Conservation (phyloP, 2,888 invertebrate genomes). For the Drosophila hamatofila region DNA sequence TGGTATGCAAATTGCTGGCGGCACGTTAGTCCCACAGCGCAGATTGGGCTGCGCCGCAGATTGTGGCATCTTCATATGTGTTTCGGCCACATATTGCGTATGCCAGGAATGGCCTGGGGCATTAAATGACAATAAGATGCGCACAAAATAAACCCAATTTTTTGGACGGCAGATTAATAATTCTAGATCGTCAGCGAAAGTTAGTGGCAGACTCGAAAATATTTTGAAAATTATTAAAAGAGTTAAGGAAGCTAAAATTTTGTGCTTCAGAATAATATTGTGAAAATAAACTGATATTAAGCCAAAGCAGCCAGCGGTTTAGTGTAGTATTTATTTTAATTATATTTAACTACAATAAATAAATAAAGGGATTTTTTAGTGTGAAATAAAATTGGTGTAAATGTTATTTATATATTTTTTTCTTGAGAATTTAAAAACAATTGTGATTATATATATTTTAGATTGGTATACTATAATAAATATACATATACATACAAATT, state of each 20-base stretch:
- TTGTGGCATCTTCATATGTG: slow-evolving; percentile 51
- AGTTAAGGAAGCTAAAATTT: not conserved
- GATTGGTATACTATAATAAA: too few relatives aligned
- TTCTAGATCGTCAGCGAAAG: not conserved
- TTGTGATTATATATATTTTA: too few relatives aligned
- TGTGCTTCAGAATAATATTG: not conserved
- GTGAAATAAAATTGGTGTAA: too few relatives aligned
- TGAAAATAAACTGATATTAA: not conserved
- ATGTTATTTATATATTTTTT: too few relatives aligned
- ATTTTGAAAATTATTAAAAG: not conserved
- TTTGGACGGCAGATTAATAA: not conserved
- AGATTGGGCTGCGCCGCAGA: slow-evolving; percentile 44
- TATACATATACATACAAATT: too few relatives aligned
- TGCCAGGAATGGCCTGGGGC: not conserved
- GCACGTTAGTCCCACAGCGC: slow-evolving; percentile 44
- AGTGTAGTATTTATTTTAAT: too few relatives aligned
- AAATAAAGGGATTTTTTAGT: too few relatives aligned
- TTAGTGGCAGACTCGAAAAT: too few relatives aligned
- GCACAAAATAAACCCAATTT: slow-evolving; percentile 17
- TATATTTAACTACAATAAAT: too few relatives aligned
- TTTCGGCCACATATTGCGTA: slow-evolving; percentile 30
- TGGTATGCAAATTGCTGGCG: slow-evolving; percentile 75
- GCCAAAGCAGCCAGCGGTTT: too few relatives aligned
- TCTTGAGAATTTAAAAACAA: too few relatives aligned
- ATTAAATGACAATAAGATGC: slow-evolving; percentile 39